phyloP scores from a whole-genome alignment of 2,888 invertebrate genomes.

The Chesias legatella region DNA sequence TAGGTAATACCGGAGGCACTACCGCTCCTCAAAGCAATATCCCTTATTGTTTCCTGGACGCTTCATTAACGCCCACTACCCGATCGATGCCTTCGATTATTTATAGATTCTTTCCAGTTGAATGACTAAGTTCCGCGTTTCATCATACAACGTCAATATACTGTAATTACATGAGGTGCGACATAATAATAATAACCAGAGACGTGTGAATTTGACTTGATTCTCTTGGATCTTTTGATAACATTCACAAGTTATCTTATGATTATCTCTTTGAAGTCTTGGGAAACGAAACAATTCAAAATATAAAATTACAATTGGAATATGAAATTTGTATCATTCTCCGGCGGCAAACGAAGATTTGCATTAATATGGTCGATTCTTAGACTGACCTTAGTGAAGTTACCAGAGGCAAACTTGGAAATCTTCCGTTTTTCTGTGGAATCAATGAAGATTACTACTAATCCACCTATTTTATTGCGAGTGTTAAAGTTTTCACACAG shows the following conservation, averaged over 20 bases:
- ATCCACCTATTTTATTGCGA: too few relatives aligned
- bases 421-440: too few relatives aligned
- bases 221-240: constrained; percentile 13
- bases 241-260: constrained; percentile 14
- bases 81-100: constrained; percentile 22
- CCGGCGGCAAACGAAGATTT: too few relatives aligned
- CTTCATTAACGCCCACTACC: constrained; percentile 29
- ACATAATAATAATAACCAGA: constrained; percentile 8
- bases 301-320: too few relatives aligned
- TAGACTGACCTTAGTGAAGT: too few relatives aligned
- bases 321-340: too few relatives aligned
- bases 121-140: constrained; percentile 18
- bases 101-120: constrained; percentile 26
- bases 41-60: constrained; percentile 31
- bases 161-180: constrained; percentile 12
- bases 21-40: constrained; percentile 20
- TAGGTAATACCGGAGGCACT: constrained; percentile 13
- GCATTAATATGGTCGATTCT: too few relatives aligned
- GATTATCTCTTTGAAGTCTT: constrained; percentile 5
- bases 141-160: constrained; percentile 14
- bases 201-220: constrained; percentile 10
- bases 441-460: too few relatives aligned
- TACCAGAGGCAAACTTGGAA: too few relatives aligned
- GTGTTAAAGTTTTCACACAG: too few relatives aligned
- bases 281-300: constrained; percentile 4